Base-by-base conservation (phyloP, 2,113 vertebrate genomes). In the Leptocoma aspasia region DNA sequence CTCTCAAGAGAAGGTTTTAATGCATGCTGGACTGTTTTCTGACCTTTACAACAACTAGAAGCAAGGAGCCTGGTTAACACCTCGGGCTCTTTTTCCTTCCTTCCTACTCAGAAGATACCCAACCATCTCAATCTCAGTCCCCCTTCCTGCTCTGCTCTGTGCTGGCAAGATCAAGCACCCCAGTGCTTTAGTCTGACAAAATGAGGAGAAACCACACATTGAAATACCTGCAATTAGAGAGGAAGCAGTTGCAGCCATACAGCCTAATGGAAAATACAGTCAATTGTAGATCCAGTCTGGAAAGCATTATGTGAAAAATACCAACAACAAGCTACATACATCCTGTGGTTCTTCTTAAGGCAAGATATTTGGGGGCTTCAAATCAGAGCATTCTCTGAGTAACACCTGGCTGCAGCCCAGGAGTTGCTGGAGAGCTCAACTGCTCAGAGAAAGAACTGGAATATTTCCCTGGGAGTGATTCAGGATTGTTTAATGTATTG, bases 401-500 rank as follows among this genome's bases (percentile, higher is more conserved):
- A 87, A 81, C 28, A 79, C 33, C 26, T 41, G 57, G 42, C 49
- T 87, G 53, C 6, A 39, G 53, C 66, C 83, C 66, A 72, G 45
- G 31, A 79, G 14, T 11, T 91, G 50, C 78, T 87, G 45, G 64
- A 86, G 39, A 94, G 77, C 81, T 37, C 53, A 70, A 64, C 13
- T 75, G 18, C 44, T 80, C 17, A 50, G 17, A 47, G 3, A 77
- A 17, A 69, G 33, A 92, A 72, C 49, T 57, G 54, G 52, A 91
- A 77, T 44, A 84, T 75, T 85, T 93, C 63, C 81, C 45, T 63
- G 89, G 50, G 91, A 91, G 63, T 31, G 45, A 89, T 95, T 89
- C n/a, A 53, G 78, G 65, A 82, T 52, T 82, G 86, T 45, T 95
- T 95, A 96, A 93, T 79, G 63, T 37, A 84, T 79, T 91, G 66